Base-by-base conservation (phyloP, 2,797 vertebrate species). In the Neomorphus geoffroyi region DNA sequence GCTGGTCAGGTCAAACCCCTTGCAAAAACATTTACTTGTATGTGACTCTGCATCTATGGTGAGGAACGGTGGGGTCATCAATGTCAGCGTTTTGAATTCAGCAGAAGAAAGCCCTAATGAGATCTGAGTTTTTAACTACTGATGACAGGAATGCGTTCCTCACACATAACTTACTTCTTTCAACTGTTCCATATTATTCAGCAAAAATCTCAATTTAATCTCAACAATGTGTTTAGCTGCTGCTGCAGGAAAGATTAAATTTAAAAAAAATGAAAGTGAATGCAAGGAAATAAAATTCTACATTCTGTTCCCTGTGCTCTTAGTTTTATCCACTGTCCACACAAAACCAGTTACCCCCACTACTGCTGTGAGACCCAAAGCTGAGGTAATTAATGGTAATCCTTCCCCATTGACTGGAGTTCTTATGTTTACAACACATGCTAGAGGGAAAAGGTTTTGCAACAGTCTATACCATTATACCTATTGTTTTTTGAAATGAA, bases 1-100 rank as follows among this genome's bases (percentile, higher is more conserved):
- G n/a, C n/a, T n/a, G n/a, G n/a, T n/a, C n/a, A n/a, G n/a, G n/a
- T n/a, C n/a, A n/a, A n/a, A n/a, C n/a, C n/a, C n/a, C n/a, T n/a
- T n/a, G n/a, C n/a, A n/a, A n/a, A n/a, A n/a, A n/a, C n/a, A n/a
- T n/a, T n/a, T n/a, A n/a, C n/a, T n/a, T 92, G 73, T 78, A 30
- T 64, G 65, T 78, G 93, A 73, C 72, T 93, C 80, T 30, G 90
- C 80, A 72, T 67, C 75, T 65, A 64, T 91, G 67, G 35, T 91
- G 80, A 85, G 75, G 51, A 90, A 92, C 37, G 88, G 45, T 65
- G 23, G 70, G 70, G 37, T 84, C 65, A 85, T 64, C 61, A 80
- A 19, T 67, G 86, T 43, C 51, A 67, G 33, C 46, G 54, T 53
- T 94, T 93, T 88, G 65, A 88, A 93, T 86, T 86, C 80, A 79